Base-by-base conservation (phyloP, 2,797 vertebrate genomes). In the Crocodylus rhombifer region DNA sequence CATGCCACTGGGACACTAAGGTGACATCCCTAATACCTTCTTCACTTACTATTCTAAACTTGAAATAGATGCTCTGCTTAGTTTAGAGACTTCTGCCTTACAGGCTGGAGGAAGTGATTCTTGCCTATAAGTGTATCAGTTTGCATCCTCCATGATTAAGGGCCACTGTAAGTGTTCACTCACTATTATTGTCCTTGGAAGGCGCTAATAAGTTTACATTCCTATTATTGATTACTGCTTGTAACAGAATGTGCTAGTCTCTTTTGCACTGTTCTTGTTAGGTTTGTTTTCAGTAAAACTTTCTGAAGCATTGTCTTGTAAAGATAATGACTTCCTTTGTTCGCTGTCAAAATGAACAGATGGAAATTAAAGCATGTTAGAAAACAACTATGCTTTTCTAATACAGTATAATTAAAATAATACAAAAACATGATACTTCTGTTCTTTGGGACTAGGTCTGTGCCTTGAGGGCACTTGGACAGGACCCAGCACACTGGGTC, bases 291-390 rank as follows among this genome's bases (percentile, higher is more conserved):
- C 92, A 3, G 1, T 69, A 86, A 91, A 64, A 58, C 63, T 84
- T 84, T 60, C 90, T 84, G 77, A 80, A 93, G 87, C 55, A 25
- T 87, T 65, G 80, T 85, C 84, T 86, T 56, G 71, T 69, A 82
- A 80, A 88, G 23, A 93, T 90, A 96, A 95, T 86, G 88, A 75
- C 83, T 94, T 96, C 90, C 82, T 95, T 91, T 87, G 62, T 86
- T 73, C 91, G 90, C 80, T 91, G 83, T 84, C 89, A 88, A 81
- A 94, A 93, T 8, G 57, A 95, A 86, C 61, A 84, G 94, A 94
- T 91, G 77, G 92, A 91, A 94, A 96, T 71, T 83, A 94, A 95
- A 95, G 11, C 77, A 93, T 2, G 58, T 73, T 11, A 1, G 87
- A 95, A 95, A 95, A 89, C 94, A 93, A 91, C n/a, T 85, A 77